A percentile compares a stretch with the other conserved stretches of the same genome.
Conservation (phyloP, 2,113 vertebrate genomes). For the Mugil cephalus region DNA sequence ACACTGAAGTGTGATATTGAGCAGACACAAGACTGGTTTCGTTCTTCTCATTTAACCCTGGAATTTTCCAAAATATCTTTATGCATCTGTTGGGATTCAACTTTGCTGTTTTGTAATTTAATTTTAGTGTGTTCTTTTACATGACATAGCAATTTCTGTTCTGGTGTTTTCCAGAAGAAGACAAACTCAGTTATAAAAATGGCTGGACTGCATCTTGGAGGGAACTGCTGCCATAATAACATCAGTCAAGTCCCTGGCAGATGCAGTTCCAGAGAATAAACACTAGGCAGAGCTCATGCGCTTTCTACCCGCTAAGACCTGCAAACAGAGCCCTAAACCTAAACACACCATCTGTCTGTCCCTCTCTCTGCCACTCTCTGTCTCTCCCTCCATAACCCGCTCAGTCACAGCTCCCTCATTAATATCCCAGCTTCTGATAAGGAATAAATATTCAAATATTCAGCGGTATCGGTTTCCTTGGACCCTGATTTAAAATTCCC, state of each 20-base stretch:
- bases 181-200: constrained; percentile 10
- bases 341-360: constrained; percentile 53
- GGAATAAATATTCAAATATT: constrained; percentile 73
- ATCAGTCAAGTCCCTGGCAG: not conserved
- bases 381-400: constrained; percentile 38
- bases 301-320: constrained; percentile 31
- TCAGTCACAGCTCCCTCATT: constrained; percentile 64
- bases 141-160: too few species aligned
- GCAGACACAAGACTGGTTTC: too few species aligned
- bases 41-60: too few species aligned
- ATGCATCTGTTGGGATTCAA: too few species aligned
- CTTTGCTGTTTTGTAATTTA: too few species aligned
- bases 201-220: not conserved
- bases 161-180: not conserved
- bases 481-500: constrained; percentile 69
- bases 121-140: too few species aligned
- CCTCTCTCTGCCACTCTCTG: constrained; percentile 25
- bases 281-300: constrained; percentile 69
- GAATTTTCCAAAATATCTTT: too few species aligned
- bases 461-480: constrained; percentile 67
- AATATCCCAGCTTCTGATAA: constrained; percentile 70
- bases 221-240: constrained; percentile 17
- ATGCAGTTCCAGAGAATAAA: constrained; percentile 57
- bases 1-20: too few species aligned
- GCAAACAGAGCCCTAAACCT: constrained; percentile 33